Percentiles rank a stretch among this genome's conserved stretches.
Conservation (phyloP, 2,113 vertebrate genomes). For the Pantherophis guttatus region DNA sequence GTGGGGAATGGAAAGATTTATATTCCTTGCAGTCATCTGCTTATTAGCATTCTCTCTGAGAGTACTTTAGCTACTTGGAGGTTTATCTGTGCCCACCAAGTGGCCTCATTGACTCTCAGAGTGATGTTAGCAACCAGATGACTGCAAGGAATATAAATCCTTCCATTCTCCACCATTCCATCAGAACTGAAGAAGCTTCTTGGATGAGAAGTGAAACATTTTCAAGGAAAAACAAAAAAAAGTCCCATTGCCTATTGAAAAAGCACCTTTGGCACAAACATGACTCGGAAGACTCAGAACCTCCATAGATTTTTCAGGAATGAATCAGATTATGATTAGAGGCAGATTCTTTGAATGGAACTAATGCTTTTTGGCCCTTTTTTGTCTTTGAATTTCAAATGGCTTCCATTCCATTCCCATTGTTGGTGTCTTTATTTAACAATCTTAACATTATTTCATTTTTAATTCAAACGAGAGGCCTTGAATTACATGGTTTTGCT, state of each 20-base stretch:
- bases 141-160: neutral
- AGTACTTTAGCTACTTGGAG: neutral
- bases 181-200: neutral
- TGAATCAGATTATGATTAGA: neutral
- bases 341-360: neutral
- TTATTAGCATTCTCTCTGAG: neutral
- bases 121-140: neutral
- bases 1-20: neutral
- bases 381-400: neutral
- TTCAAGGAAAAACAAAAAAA: too few relatives aligned
- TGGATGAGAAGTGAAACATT: neutral
- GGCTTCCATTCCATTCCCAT: neutral
- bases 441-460: neutral
- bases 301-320: neutral
- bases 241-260: neutral
- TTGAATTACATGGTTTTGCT: neutral
- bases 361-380: neutral
- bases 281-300: neutral
- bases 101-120: neutral
- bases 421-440: neutral
- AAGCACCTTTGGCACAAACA: neutral
- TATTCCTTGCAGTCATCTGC: neutral
- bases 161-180: neutral
- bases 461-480: neutral
- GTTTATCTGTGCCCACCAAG: neutral